phyloP scores from a whole-genome alignment of 1,140 invertebrate genomes.

The Ridgeia piscesae region DNA sequence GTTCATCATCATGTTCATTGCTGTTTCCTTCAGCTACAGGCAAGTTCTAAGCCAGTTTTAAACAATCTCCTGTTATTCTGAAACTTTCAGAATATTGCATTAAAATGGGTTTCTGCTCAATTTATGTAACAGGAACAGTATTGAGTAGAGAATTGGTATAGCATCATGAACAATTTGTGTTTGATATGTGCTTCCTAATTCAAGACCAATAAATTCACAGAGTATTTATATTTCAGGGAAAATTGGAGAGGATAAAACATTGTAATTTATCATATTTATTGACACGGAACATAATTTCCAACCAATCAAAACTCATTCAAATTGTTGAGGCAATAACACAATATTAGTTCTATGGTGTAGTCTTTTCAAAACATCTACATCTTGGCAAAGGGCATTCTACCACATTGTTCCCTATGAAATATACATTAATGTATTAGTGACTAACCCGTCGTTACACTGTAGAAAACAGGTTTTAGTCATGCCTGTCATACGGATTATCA shows the following conservation, averaged over 20 bases:
- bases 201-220: not conserved
- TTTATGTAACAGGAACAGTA: not conserved
- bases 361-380: not conserved
- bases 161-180: not conserved
- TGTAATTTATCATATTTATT: not conserved
- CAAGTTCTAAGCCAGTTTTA: not conserved
- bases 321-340: not conserved
- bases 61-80: not conserved
- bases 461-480: no score
- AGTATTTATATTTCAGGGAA: not conserved
- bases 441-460: no score
- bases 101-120: not conserved
- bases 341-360: not conserved
- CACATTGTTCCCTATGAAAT: no score
- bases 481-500: no score
- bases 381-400: not conserved
- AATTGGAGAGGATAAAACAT: not conserved
- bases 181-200: not conserved
- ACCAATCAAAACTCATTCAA: not conserved
- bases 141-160: not conserved
- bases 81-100: no score
- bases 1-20: not conserved
- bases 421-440: no score
- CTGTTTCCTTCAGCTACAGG: not conserved
- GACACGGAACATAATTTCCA: not conserved